phyloP scores from a whole-genome alignment of 2,113 vertebrate species.

The Macquaria australasica region DNA sequence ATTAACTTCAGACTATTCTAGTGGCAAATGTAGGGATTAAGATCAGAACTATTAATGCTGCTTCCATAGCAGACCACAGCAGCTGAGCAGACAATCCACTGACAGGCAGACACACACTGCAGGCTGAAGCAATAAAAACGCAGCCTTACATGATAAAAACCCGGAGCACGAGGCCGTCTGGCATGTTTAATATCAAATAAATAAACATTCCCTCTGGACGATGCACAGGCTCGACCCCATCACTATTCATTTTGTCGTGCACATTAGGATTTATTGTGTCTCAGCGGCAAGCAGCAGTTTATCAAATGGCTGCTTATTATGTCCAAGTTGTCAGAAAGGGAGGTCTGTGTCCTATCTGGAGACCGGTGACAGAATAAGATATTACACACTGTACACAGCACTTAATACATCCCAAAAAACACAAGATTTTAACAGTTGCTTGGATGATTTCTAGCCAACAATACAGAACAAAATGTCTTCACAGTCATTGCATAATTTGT shows the following conservation, averaged over 20 bases:
- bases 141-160: constrained; percentile 45
- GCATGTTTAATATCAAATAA: constrained; percentile 48
- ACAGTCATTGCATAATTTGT: constrained; percentile 7
- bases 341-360: constrained; percentile 20
- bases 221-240: constrained; percentile 20
- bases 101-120: constrained; percentile 26
- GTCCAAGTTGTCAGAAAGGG: constrained; percentile 39
- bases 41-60: constrained; percentile 39
- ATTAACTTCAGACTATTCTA: constrained; percentile 26
- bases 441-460: background rate
- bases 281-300: constrained; percentile 34
- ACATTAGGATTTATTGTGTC: constrained; percentile 46
- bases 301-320: constrained; percentile 55
- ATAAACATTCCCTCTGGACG: constrained; percentile 42
- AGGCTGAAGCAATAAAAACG: constrained; percentile 22
- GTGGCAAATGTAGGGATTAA: constrained; percentile 39
- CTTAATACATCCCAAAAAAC: background rate
- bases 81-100: constrained; percentile 29
- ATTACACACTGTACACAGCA: background rate
- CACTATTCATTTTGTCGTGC: constrained; percentile 36
- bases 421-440: background rate
- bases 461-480: constrained; percentile 29
- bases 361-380: background rate
- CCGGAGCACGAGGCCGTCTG: constrained; percentile 6
- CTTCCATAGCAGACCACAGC: constrained; percentile 16